Conservation (phyloP, 1,140 invertebrate genomes). For the Pissodes strobi region DNA sequence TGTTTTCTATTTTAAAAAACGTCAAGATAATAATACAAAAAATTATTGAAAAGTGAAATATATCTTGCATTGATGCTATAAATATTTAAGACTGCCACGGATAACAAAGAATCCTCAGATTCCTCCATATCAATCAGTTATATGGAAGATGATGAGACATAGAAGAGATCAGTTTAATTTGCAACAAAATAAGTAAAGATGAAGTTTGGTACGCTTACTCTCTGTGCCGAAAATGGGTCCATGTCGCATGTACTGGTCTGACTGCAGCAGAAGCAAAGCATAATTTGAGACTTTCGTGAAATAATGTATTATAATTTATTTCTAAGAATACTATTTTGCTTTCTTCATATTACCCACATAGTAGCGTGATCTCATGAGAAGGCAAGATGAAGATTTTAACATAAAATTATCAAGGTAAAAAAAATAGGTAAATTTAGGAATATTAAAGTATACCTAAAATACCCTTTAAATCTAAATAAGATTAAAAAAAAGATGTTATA, state of each 20-base stretch:
- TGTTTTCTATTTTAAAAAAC: no score
- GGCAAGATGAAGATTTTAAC: background rate
- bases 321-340: background rate
- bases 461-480: no score
- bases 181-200: background rate
- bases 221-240: no score
- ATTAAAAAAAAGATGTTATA: no score
- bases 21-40: no score
- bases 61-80: no score
- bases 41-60: no score
- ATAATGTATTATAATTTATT: background rate
- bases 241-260: background rate
- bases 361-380: background rate
- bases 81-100: no score
- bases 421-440: no score
- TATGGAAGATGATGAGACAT: background rate
- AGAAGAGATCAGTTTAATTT: background rate
- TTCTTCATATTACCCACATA: background rate
- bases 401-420: background rate
- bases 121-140: background rate
- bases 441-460: no score
- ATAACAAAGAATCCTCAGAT: background rate
- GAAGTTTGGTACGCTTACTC: background rate
- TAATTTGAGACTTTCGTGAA: background rate
- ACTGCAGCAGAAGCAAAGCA: background rate